Conservation (phyloP, 1,140 invertebrate species). For the Heliconius hewitsoni region DNA sequence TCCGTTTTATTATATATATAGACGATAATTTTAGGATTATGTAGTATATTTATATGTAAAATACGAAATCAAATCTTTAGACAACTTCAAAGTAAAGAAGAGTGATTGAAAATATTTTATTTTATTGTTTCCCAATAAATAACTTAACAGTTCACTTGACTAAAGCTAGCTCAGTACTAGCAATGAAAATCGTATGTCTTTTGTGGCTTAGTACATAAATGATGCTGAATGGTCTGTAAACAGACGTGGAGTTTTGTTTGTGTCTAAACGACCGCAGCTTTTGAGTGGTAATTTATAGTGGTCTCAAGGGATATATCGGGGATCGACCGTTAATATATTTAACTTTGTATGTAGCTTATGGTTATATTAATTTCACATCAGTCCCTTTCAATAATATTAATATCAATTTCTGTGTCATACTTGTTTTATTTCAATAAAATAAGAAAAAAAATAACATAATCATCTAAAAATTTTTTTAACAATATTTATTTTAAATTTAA, state of each 20-base stretch:
- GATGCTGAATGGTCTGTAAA: slow-evolving; percentile 47
- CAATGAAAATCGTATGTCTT: slow-evolving; percentile 25
- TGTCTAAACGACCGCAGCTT: slow-evolving; percentile 42
- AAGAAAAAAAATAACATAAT: neutral
- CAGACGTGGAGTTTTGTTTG: slow-evolving; percentile 43
- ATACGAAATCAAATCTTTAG: too few relatives aligned
- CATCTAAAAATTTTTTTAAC: neutral
- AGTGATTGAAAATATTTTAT: neutral
- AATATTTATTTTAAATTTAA: too few relatives aligned
- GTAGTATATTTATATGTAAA: too few relatives aligned
- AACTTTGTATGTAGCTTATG: slow-evolving; percentile 27
- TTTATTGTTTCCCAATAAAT: neutral
- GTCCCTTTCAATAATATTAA: neutral
- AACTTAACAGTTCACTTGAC: neutral
- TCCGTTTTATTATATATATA: too few relatives aligned
- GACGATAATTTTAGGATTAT: too few relatives aligned
- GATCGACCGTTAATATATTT: slow-evolving; percentile 47
- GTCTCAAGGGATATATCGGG: slow-evolving; percentile 48
- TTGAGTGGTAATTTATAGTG: slow-evolving; percentile 54
- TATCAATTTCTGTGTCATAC: neutral
- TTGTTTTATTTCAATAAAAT: neutral
- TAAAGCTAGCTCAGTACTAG: neutral
- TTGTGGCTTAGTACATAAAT: slow-evolving; percentile 37
- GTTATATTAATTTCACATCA: slow-evolving; percentile 26
- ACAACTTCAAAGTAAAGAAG: neutral